Base-by-base conservation (phyloP, 1,140 invertebrate genomes). In the Lordiphosa mommai region DNA sequence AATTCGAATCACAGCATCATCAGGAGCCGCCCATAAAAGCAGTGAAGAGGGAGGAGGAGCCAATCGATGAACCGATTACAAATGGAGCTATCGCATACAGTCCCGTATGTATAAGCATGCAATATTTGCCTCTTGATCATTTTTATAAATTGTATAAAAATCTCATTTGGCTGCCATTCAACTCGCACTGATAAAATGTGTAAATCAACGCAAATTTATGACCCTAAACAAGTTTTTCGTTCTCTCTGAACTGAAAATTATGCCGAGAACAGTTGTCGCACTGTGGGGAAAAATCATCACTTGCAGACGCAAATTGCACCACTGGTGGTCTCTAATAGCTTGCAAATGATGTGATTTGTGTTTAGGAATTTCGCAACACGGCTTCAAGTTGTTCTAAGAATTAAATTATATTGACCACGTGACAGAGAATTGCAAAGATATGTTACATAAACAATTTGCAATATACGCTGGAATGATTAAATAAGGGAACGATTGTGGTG, bases 1-100 rank as follows among this genome's bases (percentile, higher is more conserved):
- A 72, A 72, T 84, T 68, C 77, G 77, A 84, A 58, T 84, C 79
- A 66, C 79, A 66, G 56, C 56, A 46, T 33, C 40, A 41, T 44
- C 47, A 48, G 37, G 33, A 57, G 49, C 49, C 52, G 36, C 46
- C 65, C 49, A 77, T 77, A 68, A 84, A 72, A 72, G 23, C 23
- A 27, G 23, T 6, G 23, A 33, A 48, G 36, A 80, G 69, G 50
- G 29, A 44, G 16, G 34, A 34, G 56, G 41, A 34, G 44, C 46
- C 33, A 38, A 4, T 34, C 23, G 23, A 7, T 9, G 48, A 51
- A 49, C 64, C 9, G 32, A 48, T 47, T 55, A 38, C 50, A 48
- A 61, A 67, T 61, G 48, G 61, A 61, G 47, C 47, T 49, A 67
- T 43, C 41, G 30, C 14, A 29, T 23, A 20, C 12, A 43, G 16